These are phyloP conservation scores for Leptinotarsa texana DNA, from an alignment of 1,140 invertebrate genomes.

Conservation along the genomic window DNA sequence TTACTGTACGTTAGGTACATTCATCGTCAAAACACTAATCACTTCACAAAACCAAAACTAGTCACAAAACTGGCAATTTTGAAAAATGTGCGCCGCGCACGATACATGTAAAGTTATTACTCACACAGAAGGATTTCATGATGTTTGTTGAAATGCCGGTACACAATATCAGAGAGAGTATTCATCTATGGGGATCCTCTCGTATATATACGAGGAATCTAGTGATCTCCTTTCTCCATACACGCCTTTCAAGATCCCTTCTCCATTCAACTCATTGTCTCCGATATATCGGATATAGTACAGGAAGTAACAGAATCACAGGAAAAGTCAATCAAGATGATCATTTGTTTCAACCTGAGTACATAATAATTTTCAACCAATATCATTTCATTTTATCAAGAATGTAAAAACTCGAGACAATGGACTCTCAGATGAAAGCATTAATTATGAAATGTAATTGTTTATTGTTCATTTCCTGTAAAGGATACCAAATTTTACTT, in stretches of 20 bases:
- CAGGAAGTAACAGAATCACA: not conserved
- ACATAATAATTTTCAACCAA: too few species aligned
- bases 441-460: too few species aligned
- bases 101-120: constrained; percentile 9
- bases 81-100: not conserved
- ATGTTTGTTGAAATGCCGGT: constrained; percentile 35
- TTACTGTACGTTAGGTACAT: too few species aligned
- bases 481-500: too few species aligned
- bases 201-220: constrained; percentile 45
- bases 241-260: constrained; percentile 33
- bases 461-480: too few species aligned
- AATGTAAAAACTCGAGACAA: constrained; percentile 12
- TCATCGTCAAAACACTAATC: not conserved
- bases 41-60: not conserved
- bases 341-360: too few species aligned
- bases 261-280: constrained; percentile 5
- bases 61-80: not conserved
- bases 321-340: not conserved
- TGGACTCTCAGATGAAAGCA: too few species aligned
- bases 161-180: constrained; percentile 37
- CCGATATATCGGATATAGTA: not conserved
- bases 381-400: not conserved
- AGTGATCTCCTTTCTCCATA: constrained; percentile 50
- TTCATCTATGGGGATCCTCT: constrained; percentile 35
- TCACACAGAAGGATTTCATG: constrained; percentile 41